Base-by-base conservation (phyloP, 2,113 vertebrate species). In the Azemiops feae region DNA sequence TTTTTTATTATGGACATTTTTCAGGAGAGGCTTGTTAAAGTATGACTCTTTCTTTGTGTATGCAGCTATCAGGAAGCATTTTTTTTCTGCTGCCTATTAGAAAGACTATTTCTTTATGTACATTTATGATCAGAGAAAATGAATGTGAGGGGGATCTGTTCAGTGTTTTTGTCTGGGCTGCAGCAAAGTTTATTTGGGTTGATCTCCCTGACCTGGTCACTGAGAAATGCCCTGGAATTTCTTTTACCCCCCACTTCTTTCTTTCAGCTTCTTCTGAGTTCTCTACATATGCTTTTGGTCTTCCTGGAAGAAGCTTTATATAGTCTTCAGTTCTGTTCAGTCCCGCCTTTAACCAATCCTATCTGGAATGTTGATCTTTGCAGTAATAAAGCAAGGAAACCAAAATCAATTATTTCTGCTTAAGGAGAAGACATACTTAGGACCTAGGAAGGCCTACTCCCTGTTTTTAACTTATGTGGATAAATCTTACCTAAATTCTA, bases 401-500 rank as follows among this genome's bases (percentile, higher is more conserved):
- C 14, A 50, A 60, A 86, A 50, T 43, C n/a, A 86, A 10, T n/a
- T 20, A 16, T 30, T 85, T 93, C 89, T 52, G 45, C 43, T 52
- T n/a, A 60, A 93, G 7, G 25, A 60, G 18, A 18, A 12, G 43
- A 60, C 30, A 86, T 87, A 27, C 27, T 90, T 60, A 14, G 20
- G 87, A 30, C 25, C 14, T 52, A 86, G 23, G 55, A 87, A 39
- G 55, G 47, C 20, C 55, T 60, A 1, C 47, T 47, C 45, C 11
- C 45, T 18, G 4, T 27, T 88, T 54, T 91, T 93, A 92, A 57
- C 14, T 1, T 2, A 60, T 69, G 88, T 94, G 91, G n/a, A n/a
- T 89, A 89, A 93, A 90, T 87, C n/a, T 86, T 45, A 53, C 69
- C 18, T 53, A 54, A 88, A 34, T 60, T 89, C 74, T 90, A 92